These are phyloP conservation scores for Alauda arvensis DNA, from an alignment of 2,797 vertebrate species.

Conservation along the genomic window DNA sequence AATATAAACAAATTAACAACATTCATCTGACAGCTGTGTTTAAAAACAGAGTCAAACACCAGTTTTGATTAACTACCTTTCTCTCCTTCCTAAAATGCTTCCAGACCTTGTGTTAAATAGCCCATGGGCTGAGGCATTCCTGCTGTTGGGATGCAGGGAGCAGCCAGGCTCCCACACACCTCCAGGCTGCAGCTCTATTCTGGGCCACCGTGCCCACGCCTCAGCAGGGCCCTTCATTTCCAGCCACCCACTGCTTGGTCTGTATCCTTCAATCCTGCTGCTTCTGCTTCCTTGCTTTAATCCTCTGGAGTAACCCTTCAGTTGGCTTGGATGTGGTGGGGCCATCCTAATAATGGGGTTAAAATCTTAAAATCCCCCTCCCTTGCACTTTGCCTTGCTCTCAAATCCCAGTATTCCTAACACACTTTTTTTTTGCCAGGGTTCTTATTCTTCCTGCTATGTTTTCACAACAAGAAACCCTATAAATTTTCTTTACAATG, in stretches of 20 bases:
- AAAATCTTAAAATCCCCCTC: not conserved
- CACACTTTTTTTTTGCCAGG: not conserved
- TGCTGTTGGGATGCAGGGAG: not conserved
- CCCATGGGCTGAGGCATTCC: accelerated
- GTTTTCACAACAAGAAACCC: not conserved
- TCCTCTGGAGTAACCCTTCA: not conserved
- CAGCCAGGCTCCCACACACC: not conserved
- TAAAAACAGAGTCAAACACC: not conserved
- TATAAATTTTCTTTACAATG: not conserved
- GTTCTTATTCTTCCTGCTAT: not conserved
- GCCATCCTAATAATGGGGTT: not conserved
- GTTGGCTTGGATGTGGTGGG: not conserved
- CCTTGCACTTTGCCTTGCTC: not conserved
- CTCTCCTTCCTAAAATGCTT: not conserved
- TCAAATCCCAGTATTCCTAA: not conserved
- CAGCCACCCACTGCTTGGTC: not conserved
- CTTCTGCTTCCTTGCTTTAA: not conserved
- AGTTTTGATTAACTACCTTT: not conserved
- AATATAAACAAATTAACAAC: not conserved
- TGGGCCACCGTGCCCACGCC: accelerated
- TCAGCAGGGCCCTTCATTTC: not conserved
- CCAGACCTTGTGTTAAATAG: not conserved
- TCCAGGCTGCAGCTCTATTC: not conserved
- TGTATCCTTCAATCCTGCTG: not conserved
- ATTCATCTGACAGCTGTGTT: constrained; percentile 13